Base-by-base conservation (phyloP, 53 echinoderm and acorn worm genomes). In the Antedon mediterranea region DNA sequence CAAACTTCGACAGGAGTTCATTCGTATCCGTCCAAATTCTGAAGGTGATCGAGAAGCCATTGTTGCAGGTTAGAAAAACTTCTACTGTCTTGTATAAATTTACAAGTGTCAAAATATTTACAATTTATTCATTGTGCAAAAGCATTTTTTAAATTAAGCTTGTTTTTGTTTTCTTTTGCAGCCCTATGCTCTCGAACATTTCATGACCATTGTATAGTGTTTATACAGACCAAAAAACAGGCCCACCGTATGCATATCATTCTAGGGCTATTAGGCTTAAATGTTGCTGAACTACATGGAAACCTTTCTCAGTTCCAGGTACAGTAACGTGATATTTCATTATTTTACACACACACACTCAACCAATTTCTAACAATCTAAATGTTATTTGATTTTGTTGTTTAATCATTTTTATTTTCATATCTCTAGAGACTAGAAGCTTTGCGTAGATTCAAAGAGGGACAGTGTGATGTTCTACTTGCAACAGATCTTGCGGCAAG, bases 191-290 rank as follows among this genome's bases (percentile, higher is more conserved):
- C 88, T 73, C 71, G 97, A 32, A 97, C 89, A 15, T 97, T 97
- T 82, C 92, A 97, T 29, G 92, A 97, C 77, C 97, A 97, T 75
- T 97, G 97, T 75, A 86, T 97, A 81, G 86, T 97, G 79, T 97
- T 97, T 81, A 92, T 97, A n/a, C 97, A 97, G 79, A 97, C 97
- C 30, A 97, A 97, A 88, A 89, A 85, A 32, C 89, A 89, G 72
- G 91, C 91, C 3, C 97, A 97, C 81, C 80, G 97, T 2, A 86
- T 97, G 26, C 92, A 92, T 43, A 89, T 97, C 75, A 90, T 97
- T 73, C 79, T 97, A 11, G 97, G 97, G 31, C 75, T 97, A 33
- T 87, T 97, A 33, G 97, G 97, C 0, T 82, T 97, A 30, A 92
- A 92, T 71, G 97, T 97, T 0, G 92, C 88, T 4, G 97, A 97